These are phyloP conservation scores for Desmodus rotundus DNA, from an alignment of 2,113 vertebrate genomes.

Conservation along the genomic window DNA sequence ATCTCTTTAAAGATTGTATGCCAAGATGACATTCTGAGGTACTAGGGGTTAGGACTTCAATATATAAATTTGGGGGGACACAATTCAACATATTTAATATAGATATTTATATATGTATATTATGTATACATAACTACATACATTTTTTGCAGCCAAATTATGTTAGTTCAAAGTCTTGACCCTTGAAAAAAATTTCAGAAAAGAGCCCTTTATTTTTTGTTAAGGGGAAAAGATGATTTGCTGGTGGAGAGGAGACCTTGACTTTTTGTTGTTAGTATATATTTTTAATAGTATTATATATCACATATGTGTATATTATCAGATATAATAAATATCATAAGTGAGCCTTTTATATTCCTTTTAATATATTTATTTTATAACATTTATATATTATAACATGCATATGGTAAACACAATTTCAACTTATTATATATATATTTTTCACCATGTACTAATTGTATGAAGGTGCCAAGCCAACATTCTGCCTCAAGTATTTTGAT, in stretches of 20 bases:
- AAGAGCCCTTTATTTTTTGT: not conserved
- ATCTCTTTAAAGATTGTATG: not conserved
- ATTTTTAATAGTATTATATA: not conserved
- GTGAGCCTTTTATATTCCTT: not conserved
- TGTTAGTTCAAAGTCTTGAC: not conserved
- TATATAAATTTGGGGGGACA: not conserved
- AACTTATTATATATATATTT: not conserved
- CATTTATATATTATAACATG: not conserved
- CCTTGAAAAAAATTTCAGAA: slow-evolving; percentile 9
- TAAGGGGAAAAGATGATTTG: not conserved
- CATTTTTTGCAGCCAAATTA: not conserved
- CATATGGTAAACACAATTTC: not conserved
- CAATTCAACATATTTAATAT: not conserved
- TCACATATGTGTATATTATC: not conserved
- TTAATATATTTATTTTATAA: not conserved
- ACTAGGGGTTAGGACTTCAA: not conserved
- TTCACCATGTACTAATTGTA: not conserved
- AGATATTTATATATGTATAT: not conserved
- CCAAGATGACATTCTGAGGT: slow-evolving; percentile 22
- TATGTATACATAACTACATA: not conserved
- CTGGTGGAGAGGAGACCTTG: not conserved
- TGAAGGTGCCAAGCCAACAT: not conserved
- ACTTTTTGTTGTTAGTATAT: not conserved
- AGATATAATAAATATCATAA: not conserved
- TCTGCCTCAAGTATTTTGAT: not conserved